Percentiles rank a stretch among this genome's conserved stretches.
Evolutionary conservation across 2,888 invertebrate genomes (phyloP).

Genomic region (Byasa hedistus): DNA sequence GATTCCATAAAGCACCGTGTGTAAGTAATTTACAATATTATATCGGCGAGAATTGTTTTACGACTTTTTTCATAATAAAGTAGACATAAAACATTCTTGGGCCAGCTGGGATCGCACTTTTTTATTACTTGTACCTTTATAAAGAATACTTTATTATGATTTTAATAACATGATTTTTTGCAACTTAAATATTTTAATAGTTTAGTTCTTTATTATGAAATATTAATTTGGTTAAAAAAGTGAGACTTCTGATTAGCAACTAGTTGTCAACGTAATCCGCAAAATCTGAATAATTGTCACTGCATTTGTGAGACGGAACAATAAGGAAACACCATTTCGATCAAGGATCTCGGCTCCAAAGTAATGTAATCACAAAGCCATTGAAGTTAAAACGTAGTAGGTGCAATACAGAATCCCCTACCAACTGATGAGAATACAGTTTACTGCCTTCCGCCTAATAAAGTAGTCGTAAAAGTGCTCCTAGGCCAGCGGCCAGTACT

Average conservation of each 20-base stretch:
- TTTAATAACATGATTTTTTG: background rate
- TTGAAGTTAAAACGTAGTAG: constrained; percentile 8
- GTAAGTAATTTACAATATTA: background rate
- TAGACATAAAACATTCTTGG: constrained; percentile 6
- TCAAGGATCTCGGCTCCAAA: background rate
- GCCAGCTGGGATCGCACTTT: constrained; percentile 10
- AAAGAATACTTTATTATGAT: background rate
- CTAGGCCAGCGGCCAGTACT: constrained; percentile 43
- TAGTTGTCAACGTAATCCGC: no score
- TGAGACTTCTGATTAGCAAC: no score
- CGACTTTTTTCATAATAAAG: constrained; percentile 8
- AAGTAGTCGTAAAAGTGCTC: constrained; percentile 60
- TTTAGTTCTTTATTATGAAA: no score
- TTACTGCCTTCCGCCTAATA: constrained; percentile 62
- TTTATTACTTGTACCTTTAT: constrained; percentile 1
- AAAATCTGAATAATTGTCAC: no score
- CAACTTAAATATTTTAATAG: no score
- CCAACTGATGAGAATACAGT: constrained; percentile 55
- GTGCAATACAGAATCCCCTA: constrained; percentile 39
- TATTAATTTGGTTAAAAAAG: no score
- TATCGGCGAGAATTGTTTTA: background rate
- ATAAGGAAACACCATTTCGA: background rate
- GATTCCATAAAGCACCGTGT: background rate
- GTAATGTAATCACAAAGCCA: background rate
- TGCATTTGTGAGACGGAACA: no score